These are phyloP conservation scores for Metridium senile DNA, from an alignment of 92 coral and sea anemone genomes.

Conservation along the genomic window DNA sequence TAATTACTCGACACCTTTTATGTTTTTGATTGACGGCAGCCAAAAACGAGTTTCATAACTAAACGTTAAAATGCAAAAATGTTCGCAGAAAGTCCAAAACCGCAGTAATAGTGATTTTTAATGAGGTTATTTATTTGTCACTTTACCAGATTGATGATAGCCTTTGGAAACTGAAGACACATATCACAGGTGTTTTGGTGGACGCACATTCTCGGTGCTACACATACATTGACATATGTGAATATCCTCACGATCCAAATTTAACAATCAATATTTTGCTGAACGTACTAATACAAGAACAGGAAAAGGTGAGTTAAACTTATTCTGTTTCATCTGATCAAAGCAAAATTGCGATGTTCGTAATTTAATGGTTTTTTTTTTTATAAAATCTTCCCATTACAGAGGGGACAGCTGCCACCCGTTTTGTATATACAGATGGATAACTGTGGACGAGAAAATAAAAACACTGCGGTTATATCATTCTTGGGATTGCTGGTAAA, in stretches of 20 bases:
- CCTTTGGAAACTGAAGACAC: constrained; percentile 41
- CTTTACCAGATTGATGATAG: constrained; percentile 10
- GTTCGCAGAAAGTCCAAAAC: no score
- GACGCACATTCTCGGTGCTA: constrained; percentile 19
- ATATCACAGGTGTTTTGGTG: constrained; percentile 41
- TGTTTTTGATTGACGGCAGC: no score
- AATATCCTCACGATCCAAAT: constrained; percentile 55
- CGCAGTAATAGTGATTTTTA: no score
- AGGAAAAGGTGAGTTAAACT: constrained; percentile 10
- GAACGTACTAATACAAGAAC: constrained; percentile 10
- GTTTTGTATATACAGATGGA: constrained; percentile 29
- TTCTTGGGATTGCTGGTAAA: constrained; percentile 19
- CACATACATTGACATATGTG: constrained; percentile 43
- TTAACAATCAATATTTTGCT: constrained; percentile 30
- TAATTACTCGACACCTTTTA: no score
- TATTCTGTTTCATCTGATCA: background rate
- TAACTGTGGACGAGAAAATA: constrained; percentile 33
- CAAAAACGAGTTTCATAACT: no score
- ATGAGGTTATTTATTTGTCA: background rate
- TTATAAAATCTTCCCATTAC: no score
- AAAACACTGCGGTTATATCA: constrained; percentile 12
- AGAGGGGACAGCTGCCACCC: constrained; percentile 5
- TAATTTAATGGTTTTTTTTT: background rate
- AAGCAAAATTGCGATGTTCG: background rate
- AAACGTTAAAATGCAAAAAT: no score